Evolutionary conservation across 2,888 invertebrate species (phyloP).

Genomic region (Augiades crinisus): DNA sequence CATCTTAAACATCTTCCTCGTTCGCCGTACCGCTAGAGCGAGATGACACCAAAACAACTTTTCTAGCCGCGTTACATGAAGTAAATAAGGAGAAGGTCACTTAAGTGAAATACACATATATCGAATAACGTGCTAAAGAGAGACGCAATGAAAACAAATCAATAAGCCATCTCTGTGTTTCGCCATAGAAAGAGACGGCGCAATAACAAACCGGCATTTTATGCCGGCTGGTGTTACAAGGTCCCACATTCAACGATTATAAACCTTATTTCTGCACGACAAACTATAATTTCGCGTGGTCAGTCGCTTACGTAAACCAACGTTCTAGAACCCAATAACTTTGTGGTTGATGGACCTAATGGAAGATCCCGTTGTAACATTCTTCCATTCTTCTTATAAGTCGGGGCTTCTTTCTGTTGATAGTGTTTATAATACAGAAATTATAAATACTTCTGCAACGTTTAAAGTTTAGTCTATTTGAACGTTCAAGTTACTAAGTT

Average conservation of each 20-base stretch:
- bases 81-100: slow-evolving; percentile 77
- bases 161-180: slow-evolving; percentile 71
- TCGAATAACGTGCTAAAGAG: slow-evolving; percentile 58
- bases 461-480: no score
- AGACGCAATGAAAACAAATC: slow-evolving; percentile 82
- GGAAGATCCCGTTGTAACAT: slow-evolving; percentile 49
- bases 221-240: slow-evolving; percentile 55
- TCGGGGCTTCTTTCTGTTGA: neutral
- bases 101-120: slow-evolving; percentile 59
- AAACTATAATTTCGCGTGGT: slow-evolving; percentile 40
- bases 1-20: slow-evolving; percentile 49
- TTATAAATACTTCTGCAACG: no score
- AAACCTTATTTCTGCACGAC: slow-evolving; percentile 43
- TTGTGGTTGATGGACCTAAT: slow-evolving; percentile 37
- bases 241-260: slow-evolving; percentile 39
- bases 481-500: no score
- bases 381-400: slow-evolving; percentile 38
- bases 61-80: slow-evolving; percentile 58
- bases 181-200: slow-evolving; percentile 70
- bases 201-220: slow-evolving; percentile 79
- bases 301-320: slow-evolving; percentile 26
- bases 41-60: slow-evolving; percentile 77
- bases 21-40: slow-evolving; percentile 61
- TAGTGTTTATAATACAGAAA: no score
- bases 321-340: slow-evolving; percentile 41